Base-by-base conservation (phyloP, 2,113 vertebrate genomes). In the Emydocephalus ijimae region DNA sequence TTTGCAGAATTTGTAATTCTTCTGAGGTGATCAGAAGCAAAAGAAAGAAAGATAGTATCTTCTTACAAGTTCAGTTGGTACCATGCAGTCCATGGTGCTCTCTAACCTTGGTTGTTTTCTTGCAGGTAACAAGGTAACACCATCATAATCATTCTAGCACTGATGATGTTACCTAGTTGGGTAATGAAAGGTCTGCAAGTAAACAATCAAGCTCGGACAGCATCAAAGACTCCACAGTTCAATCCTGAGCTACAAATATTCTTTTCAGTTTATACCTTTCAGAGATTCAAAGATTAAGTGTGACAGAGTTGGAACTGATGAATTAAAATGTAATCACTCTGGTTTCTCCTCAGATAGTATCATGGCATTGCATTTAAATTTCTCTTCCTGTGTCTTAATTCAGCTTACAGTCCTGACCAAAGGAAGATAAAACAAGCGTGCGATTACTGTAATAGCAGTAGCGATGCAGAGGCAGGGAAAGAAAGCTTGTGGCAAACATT, bases 351-450 rank as follows among this genome's bases (percentile, higher is more conserved):
- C 18, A 9, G 74, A 39, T 81, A 39, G 34, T 39, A 43, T 43
- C 21, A 43, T 10, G 34, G 18, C 9, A 7, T 81, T 81, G 34
- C 74, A 81, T 81, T 43, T 81, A 81, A 39, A 39, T 81, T 43
- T 81, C 74, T 8, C 74, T 39, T 81, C 34, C 74, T 39, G 7
- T 81, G 6, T 39, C 15, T 39, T 81, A 81, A 81, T 34, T 5
- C n/a, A 26, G 39, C 14, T 20, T 50, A 29, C 21, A n/a, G 7
- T 64, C 86, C 11, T 52, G 52, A 86, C 74, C 92, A 34, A 90
- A 90, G 90, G 56, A 0, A 52, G 91, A 59, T 85, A 94, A 89
- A 92, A 54, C 91, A 95, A 96, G 56, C 87, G 86, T 20, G 57
- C 20, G 59, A 54, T 48, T 0, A 26, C 2, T 90, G 94, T 93